These are phyloP conservation scores for Odontocolon sp. DNA, from an alignment of 2,888 invertebrate genomes.

Conservation along the genomic window DNA sequence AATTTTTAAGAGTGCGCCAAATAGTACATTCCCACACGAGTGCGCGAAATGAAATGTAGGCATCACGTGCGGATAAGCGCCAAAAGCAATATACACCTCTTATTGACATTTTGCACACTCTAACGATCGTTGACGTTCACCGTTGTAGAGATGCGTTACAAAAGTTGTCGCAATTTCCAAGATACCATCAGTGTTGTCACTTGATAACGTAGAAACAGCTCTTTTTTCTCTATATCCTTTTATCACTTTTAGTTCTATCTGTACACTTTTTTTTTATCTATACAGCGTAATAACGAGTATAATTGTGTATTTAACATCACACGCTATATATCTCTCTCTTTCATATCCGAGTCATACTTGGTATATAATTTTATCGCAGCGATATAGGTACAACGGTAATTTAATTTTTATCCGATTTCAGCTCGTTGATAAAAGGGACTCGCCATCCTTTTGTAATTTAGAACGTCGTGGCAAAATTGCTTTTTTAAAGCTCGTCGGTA, in stretches of 20 bases:
- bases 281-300: not conserved
- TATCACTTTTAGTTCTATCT: constrained; percentile 14
- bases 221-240: constrained; percentile 14
- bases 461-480: not conserved
- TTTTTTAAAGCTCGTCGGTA: not conserved
- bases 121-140: constrained; percentile 14
- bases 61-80: constrained; percentile 27
- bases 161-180: not conserved
- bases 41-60: not conserved
- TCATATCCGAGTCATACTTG: not conserved
- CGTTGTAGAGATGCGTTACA: not conserved
- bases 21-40: not conserved
- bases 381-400: not conserved
- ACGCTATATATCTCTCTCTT: not conserved
- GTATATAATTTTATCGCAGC: constrained; percentile 12
- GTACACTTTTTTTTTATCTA: constrained; percentile 14
- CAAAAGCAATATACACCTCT: not conserved
- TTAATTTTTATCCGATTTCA: constrained; percentile 1
- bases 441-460: not conserved
- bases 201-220: not conserved
- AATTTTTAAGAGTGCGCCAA: constrained; percentile 12
- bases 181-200: not conserved
- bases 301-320: constrained; percentile 17
- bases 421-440: not conserved
- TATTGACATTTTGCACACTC: constrained; percentile 8